A percentile compares a stretch with the other conserved stretches of the same genome.
These are phyloP conservation scores for Cosmopolites sordidus DNA, from an alignment of 2,888 invertebrate genomes.

Conservation along the genomic window DNA sequence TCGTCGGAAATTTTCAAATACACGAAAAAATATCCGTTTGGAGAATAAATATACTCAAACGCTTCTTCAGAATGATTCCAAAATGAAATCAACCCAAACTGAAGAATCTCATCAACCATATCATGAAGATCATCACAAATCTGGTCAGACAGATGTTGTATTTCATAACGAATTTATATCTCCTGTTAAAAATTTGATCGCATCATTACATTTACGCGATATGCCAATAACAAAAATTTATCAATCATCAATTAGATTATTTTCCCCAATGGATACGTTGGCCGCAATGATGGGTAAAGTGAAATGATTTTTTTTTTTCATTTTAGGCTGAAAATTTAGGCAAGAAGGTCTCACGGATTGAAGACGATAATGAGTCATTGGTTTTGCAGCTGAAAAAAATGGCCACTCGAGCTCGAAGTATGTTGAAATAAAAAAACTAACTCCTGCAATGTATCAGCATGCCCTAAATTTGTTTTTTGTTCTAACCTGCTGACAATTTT, in stretches of 20 bases:
- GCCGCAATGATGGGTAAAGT: slow-evolving; percentile 28
- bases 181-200: slow-evolving; percentile 22
- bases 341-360: slow-evolving; percentile 86
- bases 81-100: slow-evolving; percentile 14
- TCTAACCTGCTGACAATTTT: not conserved
- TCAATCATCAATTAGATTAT: slow-evolving; percentile 33
- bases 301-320: not conserved
- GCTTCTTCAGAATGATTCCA: slow-evolving; percentile 3
- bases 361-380: slow-evolving; percentile 95
- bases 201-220: slow-evolving; percentile 35
- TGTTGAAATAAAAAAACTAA: slow-evolving; percentile 42
- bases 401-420: slow-evolving; percentile 82
- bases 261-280: slow-evolving; percentile 45
- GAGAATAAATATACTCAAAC: slow-evolving; percentile 26
- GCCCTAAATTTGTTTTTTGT: not conserved
- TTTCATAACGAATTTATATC: not conserved
- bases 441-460: not conserved
- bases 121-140: slow-evolving; percentile 2
- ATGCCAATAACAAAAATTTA: slow-evolving; percentile 37
- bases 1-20: slow-evolving; percentile 11
- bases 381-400: slow-evolving; percentile 94
- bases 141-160: too few species aligned
- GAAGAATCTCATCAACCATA: slow-evolving; percentile 6
- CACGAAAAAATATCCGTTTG: slow-evolving; percentile 2
- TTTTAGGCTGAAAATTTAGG: slow-evolving; percentile 77